These are phyloP conservation scores for Psix sp. DNA, from an alignment of 1,140 invertebrate species.

Conservation along the genomic window DNA sequence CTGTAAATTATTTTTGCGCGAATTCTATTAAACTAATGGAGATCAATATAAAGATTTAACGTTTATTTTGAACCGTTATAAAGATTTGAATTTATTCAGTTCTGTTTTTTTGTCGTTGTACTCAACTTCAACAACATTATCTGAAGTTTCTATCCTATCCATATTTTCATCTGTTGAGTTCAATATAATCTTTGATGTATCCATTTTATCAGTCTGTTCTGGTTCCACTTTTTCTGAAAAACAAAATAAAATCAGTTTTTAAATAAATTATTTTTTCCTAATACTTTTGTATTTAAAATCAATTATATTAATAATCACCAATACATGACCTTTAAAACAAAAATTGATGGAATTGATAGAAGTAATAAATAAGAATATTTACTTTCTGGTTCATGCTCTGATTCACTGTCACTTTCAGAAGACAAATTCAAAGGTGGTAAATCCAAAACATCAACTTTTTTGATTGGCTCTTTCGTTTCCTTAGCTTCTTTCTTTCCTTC, in stretches of 20 bases:
- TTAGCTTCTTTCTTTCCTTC: conserved; percentile 1
- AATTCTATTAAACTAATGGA: conserved; percentile 18
- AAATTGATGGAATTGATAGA: no score
- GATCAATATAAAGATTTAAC: no score
- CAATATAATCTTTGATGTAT: background rate
- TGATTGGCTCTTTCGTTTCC: conserved; percentile 65
- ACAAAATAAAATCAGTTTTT: conserved; percentile 10
- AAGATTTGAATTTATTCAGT: no score
- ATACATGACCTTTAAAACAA: no score
- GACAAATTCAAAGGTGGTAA: conserved; percentile 87
- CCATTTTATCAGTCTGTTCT: conserved; percentile 24
- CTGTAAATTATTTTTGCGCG: conserved; percentile 73
- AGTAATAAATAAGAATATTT: no score
- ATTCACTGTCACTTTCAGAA: conserved; percentile 86
- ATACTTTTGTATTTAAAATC: no score
- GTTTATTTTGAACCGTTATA: no score
- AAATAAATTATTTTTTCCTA: no score
- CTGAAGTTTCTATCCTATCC: conserved; percentile 18
- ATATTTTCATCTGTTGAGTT: conserved; percentile 22
- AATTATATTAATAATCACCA: no score
- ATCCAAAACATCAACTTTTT: conserved; percentile 81
- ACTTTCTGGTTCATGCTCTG: conserved; percentile 73
- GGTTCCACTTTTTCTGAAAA: conserved; percentile 54
- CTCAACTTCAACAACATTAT: conserved; percentile 65
- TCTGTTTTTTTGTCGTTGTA: no score